Percentiles rank a stretch among this genome's conserved stretches.
phyloP scores from a whole-genome alignment of 2,888 invertebrate species.

The Hololepta plana region DNA sequence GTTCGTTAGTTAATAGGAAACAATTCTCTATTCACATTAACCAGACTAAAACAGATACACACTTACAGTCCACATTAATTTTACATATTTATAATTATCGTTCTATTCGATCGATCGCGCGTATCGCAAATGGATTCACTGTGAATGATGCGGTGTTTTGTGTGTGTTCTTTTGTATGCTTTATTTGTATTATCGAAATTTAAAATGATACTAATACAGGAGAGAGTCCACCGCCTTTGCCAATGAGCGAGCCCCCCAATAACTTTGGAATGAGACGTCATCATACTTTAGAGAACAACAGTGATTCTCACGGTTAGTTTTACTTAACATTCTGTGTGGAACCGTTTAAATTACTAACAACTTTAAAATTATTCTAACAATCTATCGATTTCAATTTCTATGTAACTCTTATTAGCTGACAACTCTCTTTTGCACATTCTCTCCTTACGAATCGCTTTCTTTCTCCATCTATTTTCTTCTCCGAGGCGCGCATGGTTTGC shows the following conservation, averaged over 20 bases:
- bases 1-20: no score
- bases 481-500: neutral
- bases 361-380: no score
- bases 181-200: constrained; percentile 9
- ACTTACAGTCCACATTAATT: constrained; percentile 4
- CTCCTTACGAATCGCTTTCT: no score
- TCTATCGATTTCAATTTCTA: no score
- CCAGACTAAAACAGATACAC: neutral
- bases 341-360: no score
- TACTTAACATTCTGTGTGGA: constrained; percentile 6
- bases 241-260: constrained; percentile 33
- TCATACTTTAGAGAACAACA: constrained; percentile 21
- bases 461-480: constrained; percentile 3
- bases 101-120: neutral
- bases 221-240: constrained; percentile 40
- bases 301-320: constrained; percentile 24
- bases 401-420: no score
- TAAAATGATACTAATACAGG: constrained; percentile 19
- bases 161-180: no score
- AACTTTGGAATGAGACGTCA: constrained; percentile 16
- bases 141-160: constrained; percentile 6
- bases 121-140: neutral
- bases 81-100: neutral
- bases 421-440: no score
- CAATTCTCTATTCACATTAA: no score